A percentile compares a stretch with the other conserved stretches of the same genome.
Evolutionary conservation across 2,113 vertebrate species (phyloP).

Genomic region (Origma solitaria): DNA sequence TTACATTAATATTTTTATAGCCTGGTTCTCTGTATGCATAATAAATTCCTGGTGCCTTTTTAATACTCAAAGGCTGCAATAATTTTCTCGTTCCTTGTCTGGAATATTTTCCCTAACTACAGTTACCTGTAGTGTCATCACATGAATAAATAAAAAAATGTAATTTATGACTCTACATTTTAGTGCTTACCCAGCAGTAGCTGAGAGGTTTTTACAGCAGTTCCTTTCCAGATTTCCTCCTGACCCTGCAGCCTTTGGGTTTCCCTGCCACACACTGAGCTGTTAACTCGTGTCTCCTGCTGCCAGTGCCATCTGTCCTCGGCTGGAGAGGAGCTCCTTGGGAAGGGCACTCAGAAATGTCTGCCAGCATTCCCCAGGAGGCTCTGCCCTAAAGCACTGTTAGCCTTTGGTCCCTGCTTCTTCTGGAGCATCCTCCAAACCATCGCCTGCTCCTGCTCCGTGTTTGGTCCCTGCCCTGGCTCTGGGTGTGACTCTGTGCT

Average conservation of each 20-base stretch:
- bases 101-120: neutral
- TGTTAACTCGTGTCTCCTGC: neutral
- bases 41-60: neutral
- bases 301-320: neutral
- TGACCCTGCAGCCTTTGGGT: neutral
- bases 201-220: neutral
- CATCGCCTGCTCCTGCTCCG: neutral
- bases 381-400: neutral
- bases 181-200: neutral
- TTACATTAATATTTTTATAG: neutral
- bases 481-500: neutral
- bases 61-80: neutral
- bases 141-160: neutral
- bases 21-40: neutral
- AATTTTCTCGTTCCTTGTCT: neutral
- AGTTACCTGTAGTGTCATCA: neutral
- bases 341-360: no score
- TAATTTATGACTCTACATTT: neutral
- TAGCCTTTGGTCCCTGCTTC: neutral
- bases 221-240: neutral
- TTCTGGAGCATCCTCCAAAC: neutral
- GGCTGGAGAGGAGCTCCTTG: neutral
- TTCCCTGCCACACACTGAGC: neutral
- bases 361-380: neutral
- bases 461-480: fast-evolving